A percentile compares a stretch with the other conserved stretches of the same genome.
These are phyloP conservation scores for Bucorvus abyssinicus DNA, from an alignment of 2,797 vertebrate species.

Conservation along the genomic window DNA sequence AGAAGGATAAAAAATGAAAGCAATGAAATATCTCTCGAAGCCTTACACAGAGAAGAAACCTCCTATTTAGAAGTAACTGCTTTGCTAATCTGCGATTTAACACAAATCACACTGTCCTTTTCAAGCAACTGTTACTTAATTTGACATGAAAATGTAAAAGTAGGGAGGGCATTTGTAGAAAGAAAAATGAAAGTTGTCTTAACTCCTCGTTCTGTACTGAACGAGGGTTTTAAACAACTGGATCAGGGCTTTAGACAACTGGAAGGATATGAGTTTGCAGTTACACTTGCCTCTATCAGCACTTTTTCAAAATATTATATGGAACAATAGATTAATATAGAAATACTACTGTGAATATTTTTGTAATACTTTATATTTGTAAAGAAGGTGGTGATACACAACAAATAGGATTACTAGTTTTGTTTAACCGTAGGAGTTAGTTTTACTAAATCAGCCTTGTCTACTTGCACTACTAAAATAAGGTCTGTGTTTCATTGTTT, in stretches of 20 bases:
- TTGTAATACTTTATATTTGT: slow-evolving; percentile 59
- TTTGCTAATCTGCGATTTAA: background rate
- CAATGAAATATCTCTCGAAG: slow-evolving; percentile 25
- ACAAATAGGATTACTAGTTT: background rate
- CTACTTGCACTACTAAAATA: background rate
- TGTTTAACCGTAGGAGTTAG: background rate
- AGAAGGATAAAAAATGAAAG: slow-evolving; percentile 42
- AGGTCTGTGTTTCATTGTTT: background rate
- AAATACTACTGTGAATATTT: slow-evolving; percentile 42
- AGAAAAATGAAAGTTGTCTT: background rate
- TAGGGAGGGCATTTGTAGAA: background rate
- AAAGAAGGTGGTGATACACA: background rate
- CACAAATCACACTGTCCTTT: slow-evolving; percentile 38
- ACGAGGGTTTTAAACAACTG: background rate
- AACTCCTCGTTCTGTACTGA: slow-evolving; percentile 5
- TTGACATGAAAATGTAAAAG: background rate
- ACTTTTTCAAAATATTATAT: slow-evolving; percentile 34
- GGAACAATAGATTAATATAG: background rate
- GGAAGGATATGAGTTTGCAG: slow-evolving; percentile 7
- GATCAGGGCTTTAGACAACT: background rate
- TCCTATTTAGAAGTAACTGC: slow-evolving; percentile 24
- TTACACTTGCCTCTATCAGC: slow-evolving; percentile 10
- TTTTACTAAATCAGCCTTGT: slow-evolving; percentile 4
- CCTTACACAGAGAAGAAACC: slow-evolving; percentile 52
- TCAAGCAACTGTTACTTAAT: slow-evolving; percentile 28